Evolutionary conservation across 1,140 invertebrate genomes (phyloP).

Genomic region (Dreissena polymorpha): DNA sequence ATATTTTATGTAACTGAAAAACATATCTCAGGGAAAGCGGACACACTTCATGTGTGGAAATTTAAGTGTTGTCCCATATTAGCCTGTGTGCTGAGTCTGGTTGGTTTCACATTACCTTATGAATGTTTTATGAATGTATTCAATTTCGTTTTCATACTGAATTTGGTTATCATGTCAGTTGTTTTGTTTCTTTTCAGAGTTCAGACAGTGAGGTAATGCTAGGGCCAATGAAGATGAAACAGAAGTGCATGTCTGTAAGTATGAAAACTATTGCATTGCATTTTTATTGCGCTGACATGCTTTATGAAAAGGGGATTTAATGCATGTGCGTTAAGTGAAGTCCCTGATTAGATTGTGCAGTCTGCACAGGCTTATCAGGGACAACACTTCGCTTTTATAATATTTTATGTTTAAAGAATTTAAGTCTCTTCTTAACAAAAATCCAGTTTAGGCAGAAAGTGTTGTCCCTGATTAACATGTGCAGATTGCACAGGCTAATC

Average conservation of each 20-base stretch:
- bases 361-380: no score
- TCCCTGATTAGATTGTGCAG: no score
- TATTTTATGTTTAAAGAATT: no score
- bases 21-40: not conserved
- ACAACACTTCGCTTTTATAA: no score
- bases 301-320: no score
- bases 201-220: slow-evolving; percentile 59
- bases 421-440: no score
- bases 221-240: slow-evolving; percentile 64
- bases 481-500: no score
- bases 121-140: not conserved
- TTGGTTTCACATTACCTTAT: not conserved
- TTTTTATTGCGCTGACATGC: no score
- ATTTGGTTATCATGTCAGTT: not conserved
- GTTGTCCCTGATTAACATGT: no score
- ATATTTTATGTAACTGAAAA: not conserved
- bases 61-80: not conserved
- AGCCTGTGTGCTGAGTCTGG: not conserved
- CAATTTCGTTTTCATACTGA: not conserved
- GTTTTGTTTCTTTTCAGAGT: slow-evolving; percentile 57
- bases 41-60: not conserved
- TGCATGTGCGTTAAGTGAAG: no score
- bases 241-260: slow-evolving; percentile 65
- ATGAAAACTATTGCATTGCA: no score
- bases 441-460: no score